Base-by-base conservation (phyloP, 2,113 vertebrate species). In the Apus apus region DNA sequence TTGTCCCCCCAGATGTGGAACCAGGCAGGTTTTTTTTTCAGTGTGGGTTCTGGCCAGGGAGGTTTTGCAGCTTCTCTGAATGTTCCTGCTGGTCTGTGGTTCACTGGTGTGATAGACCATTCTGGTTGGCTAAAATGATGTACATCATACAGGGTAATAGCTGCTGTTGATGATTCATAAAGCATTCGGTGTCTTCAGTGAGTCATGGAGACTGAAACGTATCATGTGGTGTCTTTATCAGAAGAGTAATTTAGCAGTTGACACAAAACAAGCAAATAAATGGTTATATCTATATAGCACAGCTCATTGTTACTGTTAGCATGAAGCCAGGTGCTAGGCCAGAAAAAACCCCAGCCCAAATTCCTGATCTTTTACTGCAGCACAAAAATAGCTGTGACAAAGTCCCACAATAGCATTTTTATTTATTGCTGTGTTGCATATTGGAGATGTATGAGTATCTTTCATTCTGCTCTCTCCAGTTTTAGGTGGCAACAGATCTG, bases 131-230 rank as follows among this genome's bases (percentile, higher is more conserved):
- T 45, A 2, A 8, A 25, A 4, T 25, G 61, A 8, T 43, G 50
- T 5, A 2, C 72, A 12, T 7, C 11, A 4, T 4, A 2, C 38
- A 25, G 82, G 38, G 3, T 58, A 34, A 11, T 60, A 46, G 34
- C 46, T 71, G 94, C 2, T 66, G 67, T 0, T 62, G 36, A 3
- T 86, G 76, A 68, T 17, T 89, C 95, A 75, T 38, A 5, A 51
- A 25, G 65, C 54, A 0, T 48, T 72, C 15, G 32, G 9, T 40
- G 43, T 9, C 57, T 27, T 5, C 48, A 19, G 74, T 77, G 89
- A 53, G 6, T 87, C 77, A 67, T 0, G 4, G 77, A 29, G 22
- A 8, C 38, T 8, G 45, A 13, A 6, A 51, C 3, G 0, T 15
- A 16, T 6, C 38, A 21, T 21, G 73, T 22, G 57, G 11, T 22